phyloP scores from a whole-genome alignment of 1,140 invertebrate genomes.

The Drosophila nigrodunni region DNA sequence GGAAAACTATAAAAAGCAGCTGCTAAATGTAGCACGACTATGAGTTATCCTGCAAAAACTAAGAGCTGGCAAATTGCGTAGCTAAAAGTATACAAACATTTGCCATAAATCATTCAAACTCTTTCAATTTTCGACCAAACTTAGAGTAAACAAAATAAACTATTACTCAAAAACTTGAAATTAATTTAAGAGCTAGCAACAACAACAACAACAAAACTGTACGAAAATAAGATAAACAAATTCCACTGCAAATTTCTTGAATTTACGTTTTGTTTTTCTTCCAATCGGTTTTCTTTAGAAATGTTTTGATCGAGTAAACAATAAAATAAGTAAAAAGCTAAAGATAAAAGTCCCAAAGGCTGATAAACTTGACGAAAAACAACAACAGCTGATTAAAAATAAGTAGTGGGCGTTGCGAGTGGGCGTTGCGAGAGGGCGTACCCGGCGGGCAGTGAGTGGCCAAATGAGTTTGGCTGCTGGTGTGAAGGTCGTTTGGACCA shows the following conservation, averaged over 20 bases:
- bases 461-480: conserved; percentile 12
- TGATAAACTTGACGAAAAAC: conserved; percentile 30
- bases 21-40: not conserved
- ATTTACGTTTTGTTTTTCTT: conserved; percentile 19
- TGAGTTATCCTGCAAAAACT: conserved; percentile 10
- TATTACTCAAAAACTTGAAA: conserved; percentile 10
- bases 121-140: not conserved
- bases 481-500: conserved; percentile 33
- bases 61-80: not conserved
- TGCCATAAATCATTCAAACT: not conserved
- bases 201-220: not conserved
- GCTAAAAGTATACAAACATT: too few species aligned
- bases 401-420: conserved; percentile 1
- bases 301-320: conserved; percentile 27
- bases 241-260: conserved; percentile 9
- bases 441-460: conserved; percentile 12
- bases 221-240: conserved; percentile 21
- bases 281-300: conserved; percentile 20
- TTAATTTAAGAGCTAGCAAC: conserved; percentile 14
- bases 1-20: conserved; percentile 10
- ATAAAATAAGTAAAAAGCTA: conserved; percentile 19
- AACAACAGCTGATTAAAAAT: conserved; percentile 17
- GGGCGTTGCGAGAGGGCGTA: conserved; percentile 10
- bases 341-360: conserved; percentile 8
- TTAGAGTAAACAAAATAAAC: not conserved